A percentile compares a stretch with the other conserved stretches of the same genome.
Conservation (phyloP, 2,888 invertebrate genomes). For the Gnatocerus cornutus region DNA sequence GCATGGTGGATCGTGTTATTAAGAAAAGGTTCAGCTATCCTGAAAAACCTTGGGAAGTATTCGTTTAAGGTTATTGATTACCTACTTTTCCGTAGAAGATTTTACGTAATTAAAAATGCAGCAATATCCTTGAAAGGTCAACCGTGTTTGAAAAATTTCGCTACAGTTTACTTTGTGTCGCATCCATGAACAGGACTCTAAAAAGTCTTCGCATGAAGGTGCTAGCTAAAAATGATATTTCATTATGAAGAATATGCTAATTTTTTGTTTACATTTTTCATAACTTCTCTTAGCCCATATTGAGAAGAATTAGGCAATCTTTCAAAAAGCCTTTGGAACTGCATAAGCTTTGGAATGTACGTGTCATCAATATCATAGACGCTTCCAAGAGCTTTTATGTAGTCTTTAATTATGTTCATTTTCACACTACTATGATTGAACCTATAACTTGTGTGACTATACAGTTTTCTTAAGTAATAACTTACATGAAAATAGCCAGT, state of each 20-base stretch:
- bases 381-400: too few relatives aligned
- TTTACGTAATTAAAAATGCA: slow-evolving; percentile 68
- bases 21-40: not conserved
- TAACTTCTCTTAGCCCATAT: too few relatives aligned
- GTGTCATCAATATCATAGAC: too few relatives aligned
- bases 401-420: too few relatives aligned
- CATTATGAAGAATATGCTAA: too few relatives aligned
- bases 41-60: not conserved
- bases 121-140: slow-evolving; percentile 75
- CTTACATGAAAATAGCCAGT: slow-evolving; percentile 70
- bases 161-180: slow-evolving; percentile 65
- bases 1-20: slow-evolving; percentile 38
- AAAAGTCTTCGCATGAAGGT: slow-evolving; percentile 25
- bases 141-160: slow-evolving; percentile 70
- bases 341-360: too few relatives aligned
- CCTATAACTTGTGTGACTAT: too few relatives aligned
- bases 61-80: not conserved
- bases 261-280: too few relatives aligned
- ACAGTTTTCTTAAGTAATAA: slow-evolving; percentile 38
- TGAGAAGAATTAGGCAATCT: too few relatives aligned
- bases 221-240: slow-evolving; percentile 4
- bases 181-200: slow-evolving; percentile 10
- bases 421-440: too few relatives aligned
- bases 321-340: too few relatives aligned
- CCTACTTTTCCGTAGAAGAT: slow-evolving; percentile 17